Evolutionary conservation across 2,888 invertebrate species (phyloP), one percentile per base, ranked within the genome.

Genomic region (Drosophila planitibia): DNA sequence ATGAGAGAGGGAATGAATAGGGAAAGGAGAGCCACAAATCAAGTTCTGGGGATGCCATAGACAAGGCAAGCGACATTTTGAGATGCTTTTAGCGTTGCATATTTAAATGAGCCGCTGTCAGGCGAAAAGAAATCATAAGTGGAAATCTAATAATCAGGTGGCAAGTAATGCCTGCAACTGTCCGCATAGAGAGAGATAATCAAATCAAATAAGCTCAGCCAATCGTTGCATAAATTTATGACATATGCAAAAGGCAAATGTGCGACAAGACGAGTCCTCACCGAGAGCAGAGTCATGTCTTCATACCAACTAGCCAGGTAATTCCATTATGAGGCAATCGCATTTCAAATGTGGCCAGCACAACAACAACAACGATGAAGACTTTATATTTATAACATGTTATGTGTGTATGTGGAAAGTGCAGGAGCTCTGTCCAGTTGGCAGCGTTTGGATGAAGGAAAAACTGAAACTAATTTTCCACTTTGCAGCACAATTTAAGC

Each of bases 401-500:
- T 64, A 66, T 65, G 57, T 49, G 22, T 37, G 25, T 59, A 75
- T 63, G 32, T 55, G 47, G 39, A 37, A 53, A 33, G 64, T 68
- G 64, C 65, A 57, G 49, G 44, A 51, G 60, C 52, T 12, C 39
- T 67, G 66, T 59, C 67, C 75, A 64, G 51, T 60, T 70, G 52
- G 30, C 51, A 68, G 28, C 39, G 35, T 53, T 64, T 28, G 64
- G 58, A 28, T 57, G 63, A 54, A 64, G 65, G n/a, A 70, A 75
- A 70, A 82, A 70, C 55, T 71, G 66, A 89, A 92, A 90, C 91
- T 91, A 91, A 91, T 91, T 92, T 92, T 91, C 91, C 86, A 91
- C 83, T 80, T 83, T 90, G 83, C 64, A 82, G 86, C 85, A 91
- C 90, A 91, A 70, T 78, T 68, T 85, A 71, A 77, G 82, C 82